phyloP scores from a whole-genome alignment of 2,113 vertebrate genomes.

The Jaculus jaculus region DNA sequence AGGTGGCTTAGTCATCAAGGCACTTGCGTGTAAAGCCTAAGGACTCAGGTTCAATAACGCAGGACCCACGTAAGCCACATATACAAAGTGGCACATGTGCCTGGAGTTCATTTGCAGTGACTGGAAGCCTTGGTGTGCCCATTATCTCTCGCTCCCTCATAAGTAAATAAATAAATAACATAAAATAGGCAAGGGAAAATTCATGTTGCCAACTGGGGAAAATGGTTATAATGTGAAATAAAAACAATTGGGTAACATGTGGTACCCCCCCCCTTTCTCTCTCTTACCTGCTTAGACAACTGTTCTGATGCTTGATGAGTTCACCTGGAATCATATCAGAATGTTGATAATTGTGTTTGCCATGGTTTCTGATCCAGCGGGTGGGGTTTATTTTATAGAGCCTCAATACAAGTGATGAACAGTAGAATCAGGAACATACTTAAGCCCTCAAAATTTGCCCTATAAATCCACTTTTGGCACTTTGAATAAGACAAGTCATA shows the following conservation, averaged over 20 bases:
- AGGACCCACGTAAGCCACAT: too few species aligned
- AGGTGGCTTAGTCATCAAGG: too few species aligned
- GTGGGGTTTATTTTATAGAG: slow-evolving; percentile 48
- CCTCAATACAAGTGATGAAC: slow-evolving; percentile 52
- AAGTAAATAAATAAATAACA: too few species aligned
- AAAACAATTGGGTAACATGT: slow-evolving; percentile 53
- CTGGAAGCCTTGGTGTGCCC: too few species aligned
- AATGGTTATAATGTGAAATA: slow-evolving; percentile 29
- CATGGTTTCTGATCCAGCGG: slow-evolving; percentile 37
- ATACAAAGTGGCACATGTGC: too few species aligned
- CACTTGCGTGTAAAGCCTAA: too few species aligned
- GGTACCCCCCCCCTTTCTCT: not conserved
- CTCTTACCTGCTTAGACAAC: slow-evolving; percentile 42
- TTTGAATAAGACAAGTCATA: not conserved
- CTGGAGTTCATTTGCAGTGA: too few species aligned
- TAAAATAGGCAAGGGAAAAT: slow-evolving; percentile 19
- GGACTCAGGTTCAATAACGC: too few species aligned
- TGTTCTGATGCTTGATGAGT: slow-evolving; percentile 47
- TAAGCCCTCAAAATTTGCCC: slow-evolving; percentile 46
- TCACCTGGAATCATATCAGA: slow-evolving; percentile 2
- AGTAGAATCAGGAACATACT: slow-evolving; percentile 39
- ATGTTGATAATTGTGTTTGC: slow-evolving; percentile 51
- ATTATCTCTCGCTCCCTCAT: too few species aligned
- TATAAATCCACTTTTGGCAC: not conserved
- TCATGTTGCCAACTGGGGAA: not conserved